Evolutionary conservation across 2,888 invertebrate species (phyloP), one percentile per base, ranked within the genome.

Genomic region (Ceratothoa steindachneri): DNA sequence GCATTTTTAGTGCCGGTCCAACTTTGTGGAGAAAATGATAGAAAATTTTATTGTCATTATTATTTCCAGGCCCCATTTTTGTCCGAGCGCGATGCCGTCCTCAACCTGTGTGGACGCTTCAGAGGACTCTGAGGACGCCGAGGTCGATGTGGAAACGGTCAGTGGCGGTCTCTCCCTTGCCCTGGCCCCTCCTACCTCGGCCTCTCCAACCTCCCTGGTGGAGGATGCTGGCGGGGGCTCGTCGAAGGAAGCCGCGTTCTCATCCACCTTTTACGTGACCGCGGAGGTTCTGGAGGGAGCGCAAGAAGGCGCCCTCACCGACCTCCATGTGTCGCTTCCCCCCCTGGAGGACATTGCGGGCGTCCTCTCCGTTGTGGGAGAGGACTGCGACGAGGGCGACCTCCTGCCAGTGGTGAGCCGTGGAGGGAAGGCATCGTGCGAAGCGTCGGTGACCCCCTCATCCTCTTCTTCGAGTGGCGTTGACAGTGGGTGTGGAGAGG

Each of bases 101-200:
- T 15, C 60, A 22, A 22, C 60, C 1, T 24, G 19, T 4, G 60
- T 24, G 12, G 60, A 60, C 24, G 12, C 60, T 1, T 60, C 60
- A 12, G 60, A 60, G 24, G 60, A 60, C 3, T 60, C 60, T 1
- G 60, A 60, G 60, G 60, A 60, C 24, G 60, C 60, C 12, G 60
- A 60, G 27, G 60, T 60, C 27, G 60, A 60, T 24, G 60, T 60
- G 60, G 60, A 60, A 24, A 60, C 60, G 12, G 60, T 60, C 12
- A 60, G 60, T 3, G 60, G 60, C 19, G 41, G 5, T 41, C 41
- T 15, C 5, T 41, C 41, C 41, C 15, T 15, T 41, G 7, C 41
- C 15, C 15, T 5, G 7, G 24, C 24, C 1, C 22, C 22, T 3
- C 22, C n/a, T 60, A 12, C 22, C 27, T 24, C 24, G 12, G 12